phyloP scores from a whole-genome alignment of 2,888 invertebrate genomes.

The Dasypogon diadema region DNA sequence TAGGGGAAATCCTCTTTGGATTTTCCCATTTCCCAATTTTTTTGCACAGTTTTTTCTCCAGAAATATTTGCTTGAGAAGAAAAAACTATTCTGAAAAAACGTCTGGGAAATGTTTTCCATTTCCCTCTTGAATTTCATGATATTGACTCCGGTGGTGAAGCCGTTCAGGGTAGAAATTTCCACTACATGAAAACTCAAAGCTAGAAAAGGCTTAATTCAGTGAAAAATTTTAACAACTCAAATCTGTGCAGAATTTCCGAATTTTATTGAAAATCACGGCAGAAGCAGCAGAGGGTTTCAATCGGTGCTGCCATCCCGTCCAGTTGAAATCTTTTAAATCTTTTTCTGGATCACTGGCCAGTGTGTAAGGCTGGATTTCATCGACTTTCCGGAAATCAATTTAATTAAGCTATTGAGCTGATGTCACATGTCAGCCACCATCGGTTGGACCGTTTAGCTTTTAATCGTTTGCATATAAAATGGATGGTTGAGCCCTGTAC shows the following conservation, averaged over 20 bases:
- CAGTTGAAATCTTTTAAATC: neutral
- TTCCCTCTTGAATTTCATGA: neutral
- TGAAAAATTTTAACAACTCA: neutral
- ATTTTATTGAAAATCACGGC: neutral
- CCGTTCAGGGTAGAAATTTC: no score
- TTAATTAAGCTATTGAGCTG: constrained; percentile 13
- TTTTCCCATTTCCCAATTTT: neutral
- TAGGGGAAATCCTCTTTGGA: neutral
- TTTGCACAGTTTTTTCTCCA: neutral
- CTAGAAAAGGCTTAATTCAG: neutral
- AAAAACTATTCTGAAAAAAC: neutral
- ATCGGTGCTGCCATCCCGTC: neutral
- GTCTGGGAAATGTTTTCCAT: neutral
- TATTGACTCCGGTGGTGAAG: no score
- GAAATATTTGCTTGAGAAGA: neutral
- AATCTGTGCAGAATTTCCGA: neutral
- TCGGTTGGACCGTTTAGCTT: neutral
- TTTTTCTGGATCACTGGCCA: neutral
- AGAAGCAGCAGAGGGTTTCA: neutral
- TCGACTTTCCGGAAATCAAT: constrained; percentile 27
- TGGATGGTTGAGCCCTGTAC: constrained; percentile 14
- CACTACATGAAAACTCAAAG: no score
- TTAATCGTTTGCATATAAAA: neutral
- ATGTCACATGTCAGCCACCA: neutral
- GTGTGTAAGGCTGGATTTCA: neutral